Evolutionary conservation across 2,113 vertebrate genomes (phyloP), one percentile per base, ranked within the genome.

Genomic region (Suncus etruscus): DNA sequence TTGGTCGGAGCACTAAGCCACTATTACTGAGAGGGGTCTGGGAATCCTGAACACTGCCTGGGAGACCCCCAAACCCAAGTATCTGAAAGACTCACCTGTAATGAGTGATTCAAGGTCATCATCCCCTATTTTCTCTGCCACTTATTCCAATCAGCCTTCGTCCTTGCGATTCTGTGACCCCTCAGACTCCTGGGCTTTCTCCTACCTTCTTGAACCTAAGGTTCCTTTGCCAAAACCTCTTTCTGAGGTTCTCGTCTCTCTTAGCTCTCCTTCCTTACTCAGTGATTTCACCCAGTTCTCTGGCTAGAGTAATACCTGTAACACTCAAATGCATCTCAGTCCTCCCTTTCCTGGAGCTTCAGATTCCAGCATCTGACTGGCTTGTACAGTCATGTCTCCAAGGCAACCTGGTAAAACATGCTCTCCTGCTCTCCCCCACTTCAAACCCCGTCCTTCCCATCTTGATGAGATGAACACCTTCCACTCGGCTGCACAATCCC

Each of bases 381-480:
- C 0, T 31, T 32, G 58, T 32, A 88, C 1, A 86, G 0, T 65
- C 66, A 75, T 14, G 89, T 65, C 16, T 90, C 63, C 83, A 66
- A 74, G 22, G n/a, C 58, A 82, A 73, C 29, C 45, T 4, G 18
- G 12, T 73, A 81, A 76, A 91, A 90, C 72, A 74, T 85, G 61
- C 78, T 61, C 63, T 84, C 74, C n/a, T 20, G 14, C 77, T 70
- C 80, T 63, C 69, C 51, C 10, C 29, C 11, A 63, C 66, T 22
- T 31, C 90, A 77, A 90, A 39, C 12, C 31, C 27, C 27, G 31
- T 31, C 6, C 31, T 75, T 66, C 39, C 45, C 22, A 73, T n/a
- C 24, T 87, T n/a, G 77, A n/a, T 5, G 29, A 45, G 15, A 31
- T 1, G 3, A 14, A 7, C n/a, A 39, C 69, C 68, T 82, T 3